phyloP scores from a whole-genome alignment of 2,113 vertebrate species.

The Callipepla squamata region DNA sequence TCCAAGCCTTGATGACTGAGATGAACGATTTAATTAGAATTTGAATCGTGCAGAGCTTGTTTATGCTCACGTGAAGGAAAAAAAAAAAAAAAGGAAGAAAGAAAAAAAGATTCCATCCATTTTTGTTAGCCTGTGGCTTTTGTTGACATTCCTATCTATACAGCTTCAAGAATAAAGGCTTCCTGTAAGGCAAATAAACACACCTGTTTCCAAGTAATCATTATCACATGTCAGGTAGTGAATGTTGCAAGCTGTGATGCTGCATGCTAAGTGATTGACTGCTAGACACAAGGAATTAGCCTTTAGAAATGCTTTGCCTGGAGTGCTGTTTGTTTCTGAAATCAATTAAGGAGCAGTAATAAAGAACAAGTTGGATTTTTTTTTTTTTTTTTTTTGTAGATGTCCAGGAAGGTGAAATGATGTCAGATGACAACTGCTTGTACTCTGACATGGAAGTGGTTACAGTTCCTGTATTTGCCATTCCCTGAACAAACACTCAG shows the following conservation, averaged over 20 bases:
- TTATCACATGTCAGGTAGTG: neutral
- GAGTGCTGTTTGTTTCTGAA: neutral
- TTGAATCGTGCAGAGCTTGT: neutral
- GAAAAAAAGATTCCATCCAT: neutral
- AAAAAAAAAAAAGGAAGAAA: neutral
- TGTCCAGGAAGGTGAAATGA: neutral
- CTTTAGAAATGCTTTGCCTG: neutral
- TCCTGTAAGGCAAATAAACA: neutral
- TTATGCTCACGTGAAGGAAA: neutral
- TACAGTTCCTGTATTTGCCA: neutral
- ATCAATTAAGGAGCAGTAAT: neutral
- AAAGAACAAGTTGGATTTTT: neutral
- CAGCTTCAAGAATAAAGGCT: neutral
- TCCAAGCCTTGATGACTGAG: neutral
- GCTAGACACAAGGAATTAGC: neutral
- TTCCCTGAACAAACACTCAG: neutral
- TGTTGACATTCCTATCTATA: neutral
- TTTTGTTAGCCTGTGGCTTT: neutral
- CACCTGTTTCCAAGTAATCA: neutral
- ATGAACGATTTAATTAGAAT: neutral
- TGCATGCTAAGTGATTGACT: neutral
- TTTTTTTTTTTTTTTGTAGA: neutral
- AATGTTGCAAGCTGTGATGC: neutral
- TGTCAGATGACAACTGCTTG: neutral
- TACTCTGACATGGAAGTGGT: neutral